phyloP scores from a whole-genome alignment of 2,113 vertebrate genomes.

The Oncorhynchus kisutch region DNA sequence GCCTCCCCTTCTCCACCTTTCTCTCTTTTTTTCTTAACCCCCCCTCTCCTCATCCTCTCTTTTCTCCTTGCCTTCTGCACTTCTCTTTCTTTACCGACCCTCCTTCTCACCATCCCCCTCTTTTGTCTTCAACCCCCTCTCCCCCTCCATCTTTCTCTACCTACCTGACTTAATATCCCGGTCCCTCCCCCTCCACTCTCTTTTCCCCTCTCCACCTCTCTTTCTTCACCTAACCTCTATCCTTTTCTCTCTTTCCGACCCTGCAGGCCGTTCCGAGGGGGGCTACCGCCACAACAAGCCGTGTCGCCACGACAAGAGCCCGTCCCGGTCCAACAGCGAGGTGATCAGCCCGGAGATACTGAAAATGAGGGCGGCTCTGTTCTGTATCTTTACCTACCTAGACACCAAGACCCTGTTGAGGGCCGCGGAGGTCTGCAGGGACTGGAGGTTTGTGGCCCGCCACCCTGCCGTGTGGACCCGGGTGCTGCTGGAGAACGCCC shows the following conservation, averaged over 20 bases:
- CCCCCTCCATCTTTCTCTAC: not conserved
- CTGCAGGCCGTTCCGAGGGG: constrained; percentile 68
- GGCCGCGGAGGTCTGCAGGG: constrained; percentile 89
- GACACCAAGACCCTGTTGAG: constrained; percentile 92
- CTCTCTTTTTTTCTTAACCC: too few species aligned
- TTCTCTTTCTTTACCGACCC: too few species aligned
- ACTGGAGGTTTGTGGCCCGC: constrained; percentile 96
- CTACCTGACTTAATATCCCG: too few species aligned
- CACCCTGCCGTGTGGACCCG: constrained; percentile 95
- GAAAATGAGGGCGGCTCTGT: constrained; percentile 94
- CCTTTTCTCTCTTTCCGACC: not conserved
- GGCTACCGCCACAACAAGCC: constrained; percentile 65
- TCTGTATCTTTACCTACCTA: constrained; percentile 98
- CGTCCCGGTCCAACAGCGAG: constrained; percentile 86
- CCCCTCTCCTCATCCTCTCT: too few species aligned
- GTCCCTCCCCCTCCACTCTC: too few species aligned
- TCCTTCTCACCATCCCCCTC: not conserved
- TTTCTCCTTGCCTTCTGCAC: too few species aligned
- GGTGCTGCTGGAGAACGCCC: constrained; percentile 92
- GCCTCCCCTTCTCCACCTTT: too few species aligned
- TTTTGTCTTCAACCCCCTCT: not conserved
- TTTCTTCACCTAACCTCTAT: too few species aligned
- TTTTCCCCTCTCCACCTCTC: too few species aligned
- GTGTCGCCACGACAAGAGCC: constrained; percentile 83
- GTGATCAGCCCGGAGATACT: constrained; percentile 97